Conservation (phyloP, 2,797 vertebrate genomes). For the Eremophila alpestris region DNA sequence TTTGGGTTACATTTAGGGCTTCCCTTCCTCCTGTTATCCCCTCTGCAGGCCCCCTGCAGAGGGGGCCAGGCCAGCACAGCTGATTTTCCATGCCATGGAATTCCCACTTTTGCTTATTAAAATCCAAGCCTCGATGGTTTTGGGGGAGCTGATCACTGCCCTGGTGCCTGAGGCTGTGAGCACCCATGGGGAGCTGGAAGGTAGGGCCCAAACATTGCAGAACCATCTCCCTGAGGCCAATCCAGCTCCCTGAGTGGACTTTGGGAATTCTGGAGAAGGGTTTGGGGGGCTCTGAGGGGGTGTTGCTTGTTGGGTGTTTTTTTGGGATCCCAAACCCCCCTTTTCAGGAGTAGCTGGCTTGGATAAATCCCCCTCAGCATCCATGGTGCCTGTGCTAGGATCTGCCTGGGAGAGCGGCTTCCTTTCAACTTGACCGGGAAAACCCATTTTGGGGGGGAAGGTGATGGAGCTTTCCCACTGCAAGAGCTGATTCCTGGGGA, state of each 20-base stretch:
- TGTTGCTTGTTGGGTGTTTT: not conserved
- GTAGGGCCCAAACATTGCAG: rapidly evolving
- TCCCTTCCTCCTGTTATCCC: not conserved
- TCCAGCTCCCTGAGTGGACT: rapidly evolving
- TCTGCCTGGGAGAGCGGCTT: not conserved
- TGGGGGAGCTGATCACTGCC: not conserved
- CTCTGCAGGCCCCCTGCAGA: not conserved
- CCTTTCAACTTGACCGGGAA: rapidly evolving
- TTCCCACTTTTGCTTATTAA: not conserved
- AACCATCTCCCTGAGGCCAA: rapidly evolving
- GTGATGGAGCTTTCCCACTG: rapidly evolving
- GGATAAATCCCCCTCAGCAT: not conserved
- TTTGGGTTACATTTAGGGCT: rapidly evolving
- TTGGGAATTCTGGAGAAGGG: not conserved
- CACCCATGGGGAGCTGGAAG: not conserved
- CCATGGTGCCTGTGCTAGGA: rapidly evolving
- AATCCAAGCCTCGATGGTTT: not conserved
- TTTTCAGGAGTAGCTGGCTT: not conserved
- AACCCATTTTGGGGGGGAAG: too few relatives aligned
- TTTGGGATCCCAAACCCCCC: not conserved
- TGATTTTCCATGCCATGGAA: rapidly evolving
- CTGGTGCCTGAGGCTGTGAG: not conserved
- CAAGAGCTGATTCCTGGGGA: not conserved
- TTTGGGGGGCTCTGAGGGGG: not conserved
- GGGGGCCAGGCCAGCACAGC: not conserved